phyloP scores from a whole-genome alignment of 2,797 vertebrate species.

The Sebastes minor region DNA sequence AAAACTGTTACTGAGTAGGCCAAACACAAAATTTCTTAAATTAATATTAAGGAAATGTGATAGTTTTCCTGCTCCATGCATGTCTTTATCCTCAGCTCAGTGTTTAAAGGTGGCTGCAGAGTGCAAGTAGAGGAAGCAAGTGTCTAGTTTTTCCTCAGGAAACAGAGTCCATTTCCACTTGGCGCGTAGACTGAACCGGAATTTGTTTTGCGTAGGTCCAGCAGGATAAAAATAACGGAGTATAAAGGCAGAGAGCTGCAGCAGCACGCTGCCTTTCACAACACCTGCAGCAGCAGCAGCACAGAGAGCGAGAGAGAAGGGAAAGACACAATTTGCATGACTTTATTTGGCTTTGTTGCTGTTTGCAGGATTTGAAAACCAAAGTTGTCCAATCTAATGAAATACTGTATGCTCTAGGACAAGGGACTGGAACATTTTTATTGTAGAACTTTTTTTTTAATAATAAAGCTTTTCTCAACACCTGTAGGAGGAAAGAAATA shows the following conservation, averaged over 20 bases:
- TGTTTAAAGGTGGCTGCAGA: slow-evolving; percentile 39
- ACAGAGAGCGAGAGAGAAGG: background rate
- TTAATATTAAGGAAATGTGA: background rate
- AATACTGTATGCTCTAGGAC: background rate
- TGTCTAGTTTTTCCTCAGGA: slow-evolving; percentile 83
- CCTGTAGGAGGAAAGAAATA: background rate
- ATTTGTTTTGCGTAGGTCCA: slow-evolving; percentile 86
- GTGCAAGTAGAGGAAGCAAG: slow-evolving; percentile 74
- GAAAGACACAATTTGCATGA: background rate
- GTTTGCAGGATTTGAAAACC: background rate
- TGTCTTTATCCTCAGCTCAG: slow-evolving; percentile 10
- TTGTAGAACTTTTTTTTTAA: too few species aligned
- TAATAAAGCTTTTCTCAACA: background rate
- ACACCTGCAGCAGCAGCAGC: slow-evolving; percentile 50
- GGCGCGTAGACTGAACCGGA: slow-evolving; percentile 83
- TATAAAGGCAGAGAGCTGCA: slow-evolving; percentile 81
- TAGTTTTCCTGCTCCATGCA: background rate
- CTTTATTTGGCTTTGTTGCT: background rate
- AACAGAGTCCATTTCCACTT: slow-evolving; percentile 92
- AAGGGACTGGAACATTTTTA: too few species aligned
- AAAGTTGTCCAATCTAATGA: background rate
- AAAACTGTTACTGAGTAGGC: background rate
- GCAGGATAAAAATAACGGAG: slow-evolving; percentile 88
- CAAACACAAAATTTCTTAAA: background rate
- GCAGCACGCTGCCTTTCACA: slow-evolving; percentile 36